Evolutionary conservation across 1,140 invertebrate genomes (phyloP), one percentile per base, ranked within the genome.

Genomic region (Belonocnema kinseyi): DNA sequence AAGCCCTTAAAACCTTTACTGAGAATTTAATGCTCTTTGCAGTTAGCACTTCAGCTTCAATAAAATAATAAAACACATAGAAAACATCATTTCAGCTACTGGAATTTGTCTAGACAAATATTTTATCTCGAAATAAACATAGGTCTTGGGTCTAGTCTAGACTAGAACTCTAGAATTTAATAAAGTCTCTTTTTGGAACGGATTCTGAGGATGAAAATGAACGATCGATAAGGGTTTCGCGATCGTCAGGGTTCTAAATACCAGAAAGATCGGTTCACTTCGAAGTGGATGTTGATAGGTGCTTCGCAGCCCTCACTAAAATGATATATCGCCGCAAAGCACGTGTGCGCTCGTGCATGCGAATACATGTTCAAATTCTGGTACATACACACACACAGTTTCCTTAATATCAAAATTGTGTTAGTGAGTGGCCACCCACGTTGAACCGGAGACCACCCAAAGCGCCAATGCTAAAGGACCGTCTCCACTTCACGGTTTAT

Each of bases 351-450:
- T 33, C 21, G 75, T 80, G 56, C 61, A 33, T 66, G 61, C 61
- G n/a, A 66, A 61, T 21, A 61, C 26, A 61, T 19, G 12, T 7
- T 33, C 13, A 61, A 46, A 46, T 66, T 66, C 61, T 66, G 72
- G 6, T 58, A 50, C 50, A 72, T 72, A 70, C 73, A 71, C 56
- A 26, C 21, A 50, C 73, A 53, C 33, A 74, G 76, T 77, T 84
- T 84, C 85, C 82, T 89, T 87, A 87, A 89, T 88, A 89, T 88
- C 85, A 87, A 85, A 85, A 88, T 86, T 87, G 88, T 89, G 87
- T 88, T 89, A 86, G 89, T 89, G 82, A 88, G 80, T 72, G 85
- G 85, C 86, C 85, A 85, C 87, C 85, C 85, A 85, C 80, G 78
- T 77, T 80, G 87, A 85, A 77, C 81, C 74, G 80, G 77, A 77